Evolutionary conservation across 2,888 invertebrate species (phyloP).

Genomic region (Helicoverpa assulta): DNA sequence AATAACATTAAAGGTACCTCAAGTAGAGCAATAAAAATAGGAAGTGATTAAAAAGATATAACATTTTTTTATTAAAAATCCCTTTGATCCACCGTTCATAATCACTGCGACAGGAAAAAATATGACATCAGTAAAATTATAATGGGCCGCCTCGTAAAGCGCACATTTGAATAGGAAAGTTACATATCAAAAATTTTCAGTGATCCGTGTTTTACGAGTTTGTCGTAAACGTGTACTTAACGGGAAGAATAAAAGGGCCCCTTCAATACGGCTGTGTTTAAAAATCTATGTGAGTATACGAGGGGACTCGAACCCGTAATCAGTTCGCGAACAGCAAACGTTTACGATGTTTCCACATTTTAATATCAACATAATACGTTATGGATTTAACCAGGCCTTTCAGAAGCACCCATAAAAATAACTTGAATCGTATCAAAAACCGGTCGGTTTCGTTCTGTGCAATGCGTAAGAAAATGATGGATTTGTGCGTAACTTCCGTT

Average conservation of each 20-base stretch:
- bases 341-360: slow-evolving; percentile 70
- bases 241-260: slow-evolving; percentile 83
- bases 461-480: slow-evolving; percentile 49
- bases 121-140: slow-evolving; percentile 89
- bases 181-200: slow-evolving; percentile 90
- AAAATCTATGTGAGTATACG: slow-evolving; percentile 72
- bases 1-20: slow-evolving; percentile 77
- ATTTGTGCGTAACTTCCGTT: slow-evolving; percentile 49
- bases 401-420: slow-evolving; percentile 53
- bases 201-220: slow-evolving; percentile 90
- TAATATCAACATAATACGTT: slow-evolving; percentile 68
- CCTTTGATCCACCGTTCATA: slow-evolving; percentile 86
- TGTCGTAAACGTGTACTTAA: slow-evolving; percentile 89
- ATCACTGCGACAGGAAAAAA: slow-evolving; percentile 84
- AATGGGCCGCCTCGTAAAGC: slow-evolving; percentile 87
- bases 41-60: slow-evolving; percentile 89
- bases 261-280: slow-evolving; percentile 79
- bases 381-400: slow-evolving; percentile 58
- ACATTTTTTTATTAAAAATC: slow-evolving; percentile 81
- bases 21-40: slow-evolving; percentile 76
- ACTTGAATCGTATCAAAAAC: slow-evolving; percentile 52
- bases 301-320: slow-evolving; percentile 74
- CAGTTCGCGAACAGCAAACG: slow-evolving; percentile 73
- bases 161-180: slow-evolving; percentile 89
- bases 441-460: slow-evolving; percentile 41